phyloP scores from a whole-genome alignment of 2,113 vertebrate species.

The Syngnathus floridae region DNA sequence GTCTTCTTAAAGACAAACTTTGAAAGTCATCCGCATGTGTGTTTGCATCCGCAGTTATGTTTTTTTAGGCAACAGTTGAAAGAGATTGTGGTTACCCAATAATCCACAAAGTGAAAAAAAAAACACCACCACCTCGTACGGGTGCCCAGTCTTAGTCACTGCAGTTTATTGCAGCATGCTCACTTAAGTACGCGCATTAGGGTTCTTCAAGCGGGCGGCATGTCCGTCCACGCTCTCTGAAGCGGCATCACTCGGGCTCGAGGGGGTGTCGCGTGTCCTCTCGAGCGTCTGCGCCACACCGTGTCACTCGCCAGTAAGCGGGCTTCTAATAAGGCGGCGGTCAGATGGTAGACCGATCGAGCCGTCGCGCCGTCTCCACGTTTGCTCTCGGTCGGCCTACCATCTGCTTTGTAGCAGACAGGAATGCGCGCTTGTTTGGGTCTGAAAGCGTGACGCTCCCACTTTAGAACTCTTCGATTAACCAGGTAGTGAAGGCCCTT shows the following conservation, averaged over 20 bases:
- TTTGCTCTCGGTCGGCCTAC: neutral
- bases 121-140: too few species aligned
- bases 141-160: too few species aligned
- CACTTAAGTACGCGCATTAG: too few species aligned
- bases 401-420: constrained; percentile 16
- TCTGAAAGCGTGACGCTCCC: constrained; percentile 2
- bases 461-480: neutral
- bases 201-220: constrained; percentile 31
- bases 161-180: neutral
- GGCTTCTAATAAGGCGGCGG: constrained; percentile 25
- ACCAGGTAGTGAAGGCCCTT: neutral
- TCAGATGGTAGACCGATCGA: constrained; percentile 53
- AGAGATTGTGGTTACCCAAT: neutral
- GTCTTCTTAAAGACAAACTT: constrained; percentile 40
- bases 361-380: neutral
- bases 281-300: constrained; percentile 20
- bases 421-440: constrained; percentile 22
- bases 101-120: neutral
- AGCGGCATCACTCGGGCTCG: neutral
- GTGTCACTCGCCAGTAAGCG: constrained; percentile 50
- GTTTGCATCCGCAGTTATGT: constrained; percentile 18
- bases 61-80: neutral
- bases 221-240: constrained; percentile 41
- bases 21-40: constrained; percentile 22
- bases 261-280: constrained; percentile 43